phyloP scores from a whole-genome alignment of 2,797 vertebrate species.

The Melanotaenia boesemani region DNA sequence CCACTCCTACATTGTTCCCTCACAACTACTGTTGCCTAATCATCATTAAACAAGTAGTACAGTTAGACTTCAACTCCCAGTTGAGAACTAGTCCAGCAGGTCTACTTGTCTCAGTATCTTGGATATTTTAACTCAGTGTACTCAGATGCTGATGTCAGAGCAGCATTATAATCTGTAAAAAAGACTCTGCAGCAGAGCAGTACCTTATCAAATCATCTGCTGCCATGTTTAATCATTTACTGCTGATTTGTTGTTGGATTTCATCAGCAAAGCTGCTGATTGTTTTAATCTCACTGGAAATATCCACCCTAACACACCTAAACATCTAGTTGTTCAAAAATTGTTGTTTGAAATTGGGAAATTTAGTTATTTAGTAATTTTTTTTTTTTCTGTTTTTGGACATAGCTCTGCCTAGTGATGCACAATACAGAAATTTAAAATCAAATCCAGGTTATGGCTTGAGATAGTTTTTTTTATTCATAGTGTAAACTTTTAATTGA shows the following conservation, averaged over 20 bases:
- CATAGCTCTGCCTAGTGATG: neutral
- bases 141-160: slow-evolving; percentile 11
- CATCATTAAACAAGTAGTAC: neutral
- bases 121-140: neutral
- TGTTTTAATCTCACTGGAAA: neutral
- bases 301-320: neutral
- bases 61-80: slow-evolving; percentile 5
- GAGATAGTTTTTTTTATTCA: neutral
- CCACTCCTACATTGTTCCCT: slow-evolving; percentile 42
- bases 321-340: neutral
- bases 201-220: neutral
- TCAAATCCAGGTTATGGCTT: neutral
- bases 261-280: neutral
- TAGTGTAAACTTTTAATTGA: neutral
- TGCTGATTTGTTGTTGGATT: neutral
- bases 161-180: neutral
- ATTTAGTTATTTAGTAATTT: neutral
- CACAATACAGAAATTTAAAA: neutral
- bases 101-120: slow-evolving; percentile 4
- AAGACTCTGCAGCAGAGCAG: neutral
- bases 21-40: slow-evolving; percentile 41
- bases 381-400: neutral
- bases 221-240: neutral
- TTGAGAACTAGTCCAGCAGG: slow-evolving; percentile 43
- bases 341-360: neutral